phyloP scores from a whole-genome alignment of 2,797 vertebrate species.

The Cynopterus sphinx region DNA sequence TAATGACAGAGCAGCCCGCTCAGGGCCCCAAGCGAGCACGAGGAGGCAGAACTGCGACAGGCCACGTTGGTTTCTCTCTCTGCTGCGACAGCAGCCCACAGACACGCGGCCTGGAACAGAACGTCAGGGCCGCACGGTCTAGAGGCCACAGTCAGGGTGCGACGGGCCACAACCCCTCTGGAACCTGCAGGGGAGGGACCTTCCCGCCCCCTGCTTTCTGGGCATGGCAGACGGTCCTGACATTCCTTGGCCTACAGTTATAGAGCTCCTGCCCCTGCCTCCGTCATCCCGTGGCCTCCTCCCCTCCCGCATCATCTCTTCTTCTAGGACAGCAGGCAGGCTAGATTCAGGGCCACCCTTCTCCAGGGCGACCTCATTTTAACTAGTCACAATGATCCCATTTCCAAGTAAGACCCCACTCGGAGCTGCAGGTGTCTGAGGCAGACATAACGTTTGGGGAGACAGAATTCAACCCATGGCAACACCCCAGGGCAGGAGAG shows the following conservation, averaged over 20 bases:
- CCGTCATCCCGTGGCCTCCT: fast-evolving
- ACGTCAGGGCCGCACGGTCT: not conserved
- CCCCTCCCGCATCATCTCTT: not conserved
- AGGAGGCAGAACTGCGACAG: fast-evolving
- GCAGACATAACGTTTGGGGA: not conserved
- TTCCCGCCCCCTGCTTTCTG: not conserved
- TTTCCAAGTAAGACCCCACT: not conserved
- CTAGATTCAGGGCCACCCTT: not conserved
- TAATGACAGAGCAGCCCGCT: not conserved
- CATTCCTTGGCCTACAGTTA: fast-evolving
- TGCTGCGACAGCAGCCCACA: not conserved
- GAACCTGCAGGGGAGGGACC: too few relatives aligned
- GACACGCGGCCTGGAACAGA: not conserved
- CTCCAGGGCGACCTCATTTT: not conserved
- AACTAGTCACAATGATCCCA: not conserved
- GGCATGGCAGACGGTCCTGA: fast-evolving
- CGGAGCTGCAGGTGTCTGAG: not conserved
- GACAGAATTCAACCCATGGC: not conserved
- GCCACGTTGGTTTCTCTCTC: fast-evolving
- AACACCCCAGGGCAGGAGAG: too few relatives aligned
- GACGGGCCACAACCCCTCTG: not conserved
- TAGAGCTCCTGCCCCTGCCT: not conserved
- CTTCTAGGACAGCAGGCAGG: not conserved
- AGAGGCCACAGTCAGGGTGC: not conserved
- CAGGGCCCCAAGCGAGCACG: not conserved